Evolutionary conservation across 1,140 invertebrate genomes (phyloP).

Genomic region (Dendroctonus ponderosae): DNA sequence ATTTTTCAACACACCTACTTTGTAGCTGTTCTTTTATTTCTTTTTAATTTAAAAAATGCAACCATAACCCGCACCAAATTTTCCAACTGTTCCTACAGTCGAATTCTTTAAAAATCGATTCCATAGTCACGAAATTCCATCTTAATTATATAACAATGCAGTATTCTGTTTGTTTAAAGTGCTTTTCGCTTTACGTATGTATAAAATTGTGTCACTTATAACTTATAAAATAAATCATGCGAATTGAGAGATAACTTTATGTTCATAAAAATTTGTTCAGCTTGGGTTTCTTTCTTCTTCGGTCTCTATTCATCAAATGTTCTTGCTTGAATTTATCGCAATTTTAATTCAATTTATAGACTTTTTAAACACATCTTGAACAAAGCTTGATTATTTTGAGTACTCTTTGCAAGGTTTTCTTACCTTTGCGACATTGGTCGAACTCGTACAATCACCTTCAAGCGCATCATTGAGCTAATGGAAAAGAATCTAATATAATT

Average conservation of each 20-base stretch:
- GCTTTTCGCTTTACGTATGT: neutral
- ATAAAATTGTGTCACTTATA: neutral
- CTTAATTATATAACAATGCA: neutral
- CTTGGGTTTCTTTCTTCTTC: neutral
- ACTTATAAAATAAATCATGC: neutral
- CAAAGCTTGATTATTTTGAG: neutral
- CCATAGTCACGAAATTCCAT: neutral
- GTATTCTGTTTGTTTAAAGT: neutral
- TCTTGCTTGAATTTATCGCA: neutral
- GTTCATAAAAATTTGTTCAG: neutral
- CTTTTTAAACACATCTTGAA: neutral
- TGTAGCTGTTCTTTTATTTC: neutral
- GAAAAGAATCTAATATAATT: slow-evolving; percentile 1
- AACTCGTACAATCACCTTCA: slow-evolving; percentile 58
- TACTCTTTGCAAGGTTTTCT: slow-evolving; percentile 35
- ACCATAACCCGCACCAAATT: neutral
- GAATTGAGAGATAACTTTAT: neutral
- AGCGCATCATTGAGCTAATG: slow-evolving; percentile 5
- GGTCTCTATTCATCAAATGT: neutral
- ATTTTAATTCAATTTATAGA: neutral
- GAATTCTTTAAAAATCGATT: neutral
- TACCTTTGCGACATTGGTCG: slow-evolving; percentile 57
- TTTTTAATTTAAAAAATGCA: neutral
- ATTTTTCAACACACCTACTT: neutral
- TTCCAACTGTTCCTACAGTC: neutral